phyloP scores from a whole-genome alignment of 2,113 vertebrate genomes.

The Empidonax traillii region DNA sequence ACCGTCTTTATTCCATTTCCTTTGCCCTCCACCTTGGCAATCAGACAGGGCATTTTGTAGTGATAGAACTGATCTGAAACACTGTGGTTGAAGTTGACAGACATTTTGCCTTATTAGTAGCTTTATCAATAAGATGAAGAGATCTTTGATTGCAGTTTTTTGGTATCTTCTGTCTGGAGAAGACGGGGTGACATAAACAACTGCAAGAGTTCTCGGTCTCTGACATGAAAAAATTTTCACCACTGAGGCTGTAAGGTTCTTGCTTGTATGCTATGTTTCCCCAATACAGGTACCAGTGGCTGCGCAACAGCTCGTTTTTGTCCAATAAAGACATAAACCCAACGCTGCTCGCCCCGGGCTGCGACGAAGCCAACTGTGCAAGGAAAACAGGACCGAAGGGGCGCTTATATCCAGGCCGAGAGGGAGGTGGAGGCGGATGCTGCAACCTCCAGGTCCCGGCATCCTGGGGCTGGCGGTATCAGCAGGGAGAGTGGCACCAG shows the following conservation, averaged over 20 bases:
- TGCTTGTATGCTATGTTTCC: slow-evolving; percentile 95
- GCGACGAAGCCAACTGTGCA: slow-evolving; percentile 82
- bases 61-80: slow-evolving; percentile 99
- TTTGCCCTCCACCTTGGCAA: slow-evolving; percentile 99
- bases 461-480: slow-evolving; percentile 56
- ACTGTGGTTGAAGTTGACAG: slow-evolving; percentile 99
- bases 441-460: slow-evolving; percentile 65
- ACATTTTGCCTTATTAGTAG: slow-evolving; percentile 95
- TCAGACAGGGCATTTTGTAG: slow-evolving; percentile 99
- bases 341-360: slow-evolving; percentile 96
- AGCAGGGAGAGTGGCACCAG: slow-evolving; percentile 52
- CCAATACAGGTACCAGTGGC: slow-evolving; percentile 99
- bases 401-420: slow-evolving; percentile 46
- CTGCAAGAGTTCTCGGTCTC: slow-evolving; percentile 99
- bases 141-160: slow-evolving; percentile 99
- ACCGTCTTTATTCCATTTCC: slow-evolving; percentile 99
- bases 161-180: slow-evolving; percentile 99
- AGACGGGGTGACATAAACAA: slow-evolving; percentile 99
- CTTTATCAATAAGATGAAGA: slow-evolving; percentile 97
- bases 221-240: slow-evolving; percentile 99
- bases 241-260: slow-evolving; percentile 95
- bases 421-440: slow-evolving; percentile 69
- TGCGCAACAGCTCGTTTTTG: slow-evolving; percentile 99
- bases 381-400: slow-evolving; percentile 52
- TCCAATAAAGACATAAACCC: slow-evolving; percentile 99